phyloP scores from a whole-genome alignment of 2,888 invertebrate species.

The Linnaemya tessellans region DNA sequence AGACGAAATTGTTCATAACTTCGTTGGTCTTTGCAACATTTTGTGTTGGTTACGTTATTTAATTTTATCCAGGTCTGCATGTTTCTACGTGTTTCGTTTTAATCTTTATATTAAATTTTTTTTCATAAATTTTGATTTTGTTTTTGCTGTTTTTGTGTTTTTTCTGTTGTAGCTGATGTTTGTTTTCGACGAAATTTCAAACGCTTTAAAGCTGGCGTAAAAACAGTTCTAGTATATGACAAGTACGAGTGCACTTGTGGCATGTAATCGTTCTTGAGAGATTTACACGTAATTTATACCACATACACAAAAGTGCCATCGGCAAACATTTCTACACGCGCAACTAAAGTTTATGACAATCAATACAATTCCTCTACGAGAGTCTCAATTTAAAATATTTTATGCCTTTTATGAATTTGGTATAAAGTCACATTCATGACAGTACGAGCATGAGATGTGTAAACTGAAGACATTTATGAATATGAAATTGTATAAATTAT shows the following conservation, averaged over 20 bases:
- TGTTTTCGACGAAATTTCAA: constrained; percentile 46
- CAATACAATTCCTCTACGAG: neutral
- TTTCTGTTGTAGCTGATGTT: neutral
- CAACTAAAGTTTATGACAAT: constrained; percentile 8
- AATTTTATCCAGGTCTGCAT: constrained; percentile 16
- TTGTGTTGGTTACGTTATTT: constrained; percentile 29
- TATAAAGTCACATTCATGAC: constrained; percentile 65
- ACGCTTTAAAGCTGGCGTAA: constrained; percentile 46
- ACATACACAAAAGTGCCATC: constrained; percentile 18
- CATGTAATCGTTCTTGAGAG: constrained; percentile 65
- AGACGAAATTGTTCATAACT: too few species aligned
- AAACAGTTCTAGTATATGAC: constrained; percentile 52
- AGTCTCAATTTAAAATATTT: constrained; percentile 36
- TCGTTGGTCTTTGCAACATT: neutral
- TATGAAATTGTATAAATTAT: constrained; percentile 72
- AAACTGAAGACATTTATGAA: constrained; percentile 71
- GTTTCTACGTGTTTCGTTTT: constrained; percentile 37
- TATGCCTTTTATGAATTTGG: constrained; percentile 23
- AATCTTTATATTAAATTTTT: constrained; percentile 14
- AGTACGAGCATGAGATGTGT: constrained; percentile 64
- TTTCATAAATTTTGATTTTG: neutral
- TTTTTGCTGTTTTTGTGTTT: neutral
- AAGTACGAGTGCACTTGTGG: constrained; percentile 60
- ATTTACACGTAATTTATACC: constrained; percentile 48
- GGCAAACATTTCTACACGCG: constrained; percentile 19